Percentiles rank a stretch among this genome's conserved stretches.
phyloP scores from a whole-genome alignment of 2,797 vertebrate species.

The Ceyx erithaca region DNA sequence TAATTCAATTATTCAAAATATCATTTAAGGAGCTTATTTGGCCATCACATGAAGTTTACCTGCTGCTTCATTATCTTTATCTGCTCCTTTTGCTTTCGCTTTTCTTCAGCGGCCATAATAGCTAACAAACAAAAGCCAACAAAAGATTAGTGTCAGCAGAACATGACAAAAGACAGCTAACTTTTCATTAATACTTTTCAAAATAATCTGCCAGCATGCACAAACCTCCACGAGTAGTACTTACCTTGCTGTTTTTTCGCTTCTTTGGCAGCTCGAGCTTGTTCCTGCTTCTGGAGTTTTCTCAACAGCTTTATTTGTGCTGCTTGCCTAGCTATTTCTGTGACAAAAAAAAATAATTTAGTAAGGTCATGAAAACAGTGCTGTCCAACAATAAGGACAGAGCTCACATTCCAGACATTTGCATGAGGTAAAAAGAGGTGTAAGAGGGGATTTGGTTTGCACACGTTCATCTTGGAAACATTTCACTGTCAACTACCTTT shows the following conservation, averaged over 20 bases:
- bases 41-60: conserved; percentile 77
- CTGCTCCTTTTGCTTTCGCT: conserved; percentile 93
- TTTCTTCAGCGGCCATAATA: conserved; percentile 93
- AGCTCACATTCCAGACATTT: background rate
- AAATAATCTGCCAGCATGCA: background rate
- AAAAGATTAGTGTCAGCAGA: background rate
- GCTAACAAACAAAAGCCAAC: conserved; percentile 79
- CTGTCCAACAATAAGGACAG: background rate
- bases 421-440: background rate
- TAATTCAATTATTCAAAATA: background rate
- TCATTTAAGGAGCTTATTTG: background rate
- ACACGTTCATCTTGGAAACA: background rate
- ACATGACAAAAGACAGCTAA: background rate
- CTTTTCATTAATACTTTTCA: background rate
- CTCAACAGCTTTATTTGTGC: conserved; percentile 94
- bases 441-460: background rate
- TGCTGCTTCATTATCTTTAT: conserved; percentile 96
- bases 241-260: conserved; percentile 93
- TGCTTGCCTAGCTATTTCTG: conserved; percentile 96
- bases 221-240: background rate
- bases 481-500: background rate
- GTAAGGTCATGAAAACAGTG: background rate
- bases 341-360: conserved; percentile 60
- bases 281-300: conserved; percentile 93
- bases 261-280: conserved; percentile 92